Evolutionary conservation across 2,888 invertebrate species (phyloP).

Genomic region (Podabrus alpinus): DNA sequence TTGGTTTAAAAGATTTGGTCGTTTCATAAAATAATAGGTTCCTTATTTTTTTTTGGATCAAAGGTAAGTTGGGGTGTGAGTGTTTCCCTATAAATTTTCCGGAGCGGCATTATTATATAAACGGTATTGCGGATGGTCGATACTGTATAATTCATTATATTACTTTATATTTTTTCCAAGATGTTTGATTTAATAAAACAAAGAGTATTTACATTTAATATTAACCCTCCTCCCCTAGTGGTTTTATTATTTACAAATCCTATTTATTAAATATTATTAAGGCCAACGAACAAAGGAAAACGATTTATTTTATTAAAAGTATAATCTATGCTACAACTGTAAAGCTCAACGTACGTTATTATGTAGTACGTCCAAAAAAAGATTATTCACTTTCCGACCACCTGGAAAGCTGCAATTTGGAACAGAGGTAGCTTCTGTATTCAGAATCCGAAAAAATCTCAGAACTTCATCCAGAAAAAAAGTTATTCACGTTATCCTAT

Average conservation of each 20-base stretch:
- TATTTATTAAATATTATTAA: no score
- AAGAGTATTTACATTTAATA: not conserved
- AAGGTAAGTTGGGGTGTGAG: not conserved
- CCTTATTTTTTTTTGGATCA: not conserved
- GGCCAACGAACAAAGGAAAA: no score
- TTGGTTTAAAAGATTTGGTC: not conserved
- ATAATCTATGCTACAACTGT: no score
- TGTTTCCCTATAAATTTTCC: not conserved
- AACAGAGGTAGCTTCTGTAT: no score
- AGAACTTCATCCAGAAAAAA: no score
- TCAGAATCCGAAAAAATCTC: no score
- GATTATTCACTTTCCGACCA: no score
- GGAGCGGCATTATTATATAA: not conserved
- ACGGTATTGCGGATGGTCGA: not conserved
- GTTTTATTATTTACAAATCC: not conserved
- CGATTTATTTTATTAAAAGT: no score
- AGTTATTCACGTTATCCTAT: no score
- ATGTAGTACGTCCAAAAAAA: no score
- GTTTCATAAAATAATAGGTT: not conserved
- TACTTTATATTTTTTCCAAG: not conserved
- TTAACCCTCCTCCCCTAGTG: not conserved
- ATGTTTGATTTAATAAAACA: not conserved
- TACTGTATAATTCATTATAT: not conserved
- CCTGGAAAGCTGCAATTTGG: no score
- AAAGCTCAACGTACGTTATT: no score